Evolutionary conservation across 2,888 invertebrate genomes (phyloP).

Genomic region (Carcina quercana): DNA sequence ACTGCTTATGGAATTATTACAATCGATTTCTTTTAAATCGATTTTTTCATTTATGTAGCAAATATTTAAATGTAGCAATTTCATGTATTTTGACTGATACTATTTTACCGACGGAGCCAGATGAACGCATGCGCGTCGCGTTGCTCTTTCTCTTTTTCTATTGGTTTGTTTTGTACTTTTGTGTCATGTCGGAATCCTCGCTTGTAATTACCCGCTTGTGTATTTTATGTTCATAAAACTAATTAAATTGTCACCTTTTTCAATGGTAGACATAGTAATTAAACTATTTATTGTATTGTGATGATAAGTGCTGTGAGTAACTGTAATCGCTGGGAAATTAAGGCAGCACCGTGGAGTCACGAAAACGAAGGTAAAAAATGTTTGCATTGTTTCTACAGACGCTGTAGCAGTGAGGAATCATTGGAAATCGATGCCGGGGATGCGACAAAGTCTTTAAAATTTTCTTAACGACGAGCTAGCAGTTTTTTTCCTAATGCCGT

Average conservation of each 20-base stretch:
- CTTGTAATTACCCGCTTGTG: slow-evolving; percentile 58
- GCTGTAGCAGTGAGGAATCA: slow-evolving; percentile 36
- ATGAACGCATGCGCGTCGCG: slow-evolving; percentile 61
- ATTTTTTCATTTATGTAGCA: too few relatives aligned
- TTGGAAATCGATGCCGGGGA: slow-evolving; percentile 34
- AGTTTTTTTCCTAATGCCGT: too few relatives aligned
- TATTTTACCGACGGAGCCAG: slow-evolving; percentile 49
- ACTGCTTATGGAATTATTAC: too few relatives aligned
- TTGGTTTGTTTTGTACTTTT: slow-evolving; percentile 68
- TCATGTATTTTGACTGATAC: slow-evolving; percentile 16
- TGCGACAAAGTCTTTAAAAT: not conserved
- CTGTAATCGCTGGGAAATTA: slow-evolving; percentile 70
- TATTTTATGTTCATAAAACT: slow-evolving; percentile 55
- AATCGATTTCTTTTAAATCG: too few relatives aligned
- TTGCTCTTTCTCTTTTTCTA: slow-evolving; percentile 56
- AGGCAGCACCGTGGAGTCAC: slow-evolving; percentile 76
- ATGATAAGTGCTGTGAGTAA: slow-evolving; percentile 73
- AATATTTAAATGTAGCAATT: too few relatives aligned
- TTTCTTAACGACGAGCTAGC: not conserved
- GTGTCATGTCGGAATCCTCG: slow-evolving; percentile 62
- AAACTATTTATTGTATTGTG: slow-evolving; percentile 62
- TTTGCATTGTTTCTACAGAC: slow-evolving; percentile 55
- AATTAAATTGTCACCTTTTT: slow-evolving; percentile 40
- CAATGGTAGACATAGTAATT: slow-evolving; percentile 55
- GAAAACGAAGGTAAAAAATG: slow-evolving; percentile 73